phyloP scores from a whole-genome alignment of 2,888 invertebrate genomes.

The Cyclophora punctaria region DNA sequence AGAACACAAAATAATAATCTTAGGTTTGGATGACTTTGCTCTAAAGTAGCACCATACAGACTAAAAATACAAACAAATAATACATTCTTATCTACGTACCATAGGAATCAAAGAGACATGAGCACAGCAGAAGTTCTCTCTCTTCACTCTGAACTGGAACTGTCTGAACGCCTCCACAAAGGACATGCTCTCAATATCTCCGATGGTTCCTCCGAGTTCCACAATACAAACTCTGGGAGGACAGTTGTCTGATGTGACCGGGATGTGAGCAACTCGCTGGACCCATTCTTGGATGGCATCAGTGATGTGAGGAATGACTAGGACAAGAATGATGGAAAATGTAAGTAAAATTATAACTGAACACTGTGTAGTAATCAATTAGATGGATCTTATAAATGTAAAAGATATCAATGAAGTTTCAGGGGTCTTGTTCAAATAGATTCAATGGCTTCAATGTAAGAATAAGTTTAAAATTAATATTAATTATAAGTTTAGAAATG shows the following conservation, averaged over 20 bases:
- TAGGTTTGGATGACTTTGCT: too few relatives aligned
- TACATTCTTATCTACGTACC: constrained; percentile 61
- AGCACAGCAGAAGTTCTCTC: constrained; percentile 96
- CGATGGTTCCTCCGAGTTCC: constrained; percentile 98
- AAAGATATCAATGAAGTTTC: too few relatives aligned
- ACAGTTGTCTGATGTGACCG: constrained; percentile 83
- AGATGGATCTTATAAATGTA: too few relatives aligned
- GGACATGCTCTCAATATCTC: constrained; percentile 99
- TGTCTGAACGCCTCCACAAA: constrained; percentile 99
- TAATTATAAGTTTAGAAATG: too few relatives aligned
- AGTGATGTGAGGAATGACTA: constrained; percentile 98
- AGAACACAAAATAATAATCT: too few relatives aligned
- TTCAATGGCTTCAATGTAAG: too few relatives aligned
- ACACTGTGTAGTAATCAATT: too few relatives aligned
- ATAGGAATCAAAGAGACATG: constrained; percentile 97
- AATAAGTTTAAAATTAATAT: too few relatives aligned
- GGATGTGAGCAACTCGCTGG: constrained; percentile 89
- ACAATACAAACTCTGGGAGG: constrained; percentile 88
- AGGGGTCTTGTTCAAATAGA: too few relatives aligned
- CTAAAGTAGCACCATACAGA: too few relatives aligned
- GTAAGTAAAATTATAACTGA: too few relatives aligned
- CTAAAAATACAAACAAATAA: not conserved
- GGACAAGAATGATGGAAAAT: too few relatives aligned
- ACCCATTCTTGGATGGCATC: constrained; percentile 99
- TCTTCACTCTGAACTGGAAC: constrained; percentile 94